These are phyloP conservation scores for Malurus elegans DNA, from an alignment of 2,113 vertebrate species.

Conservation along the genomic window DNA sequence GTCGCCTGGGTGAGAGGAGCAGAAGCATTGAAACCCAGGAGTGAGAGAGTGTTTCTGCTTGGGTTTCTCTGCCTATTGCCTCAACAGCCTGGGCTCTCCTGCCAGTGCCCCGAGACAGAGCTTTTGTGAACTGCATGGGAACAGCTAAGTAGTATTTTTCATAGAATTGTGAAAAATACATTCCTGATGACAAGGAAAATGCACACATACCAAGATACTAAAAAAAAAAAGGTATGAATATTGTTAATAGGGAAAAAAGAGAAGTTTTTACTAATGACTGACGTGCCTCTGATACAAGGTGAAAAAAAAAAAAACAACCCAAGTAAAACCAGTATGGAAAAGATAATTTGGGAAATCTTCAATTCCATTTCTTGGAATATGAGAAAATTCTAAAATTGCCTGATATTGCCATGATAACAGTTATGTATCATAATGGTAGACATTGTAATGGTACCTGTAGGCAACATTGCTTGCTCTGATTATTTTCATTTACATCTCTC, in stretches of 20 bases:
- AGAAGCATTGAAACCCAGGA: background rate
- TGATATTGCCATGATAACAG: background rate
- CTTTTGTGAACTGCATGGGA: background rate
- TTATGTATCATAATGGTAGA: background rate
- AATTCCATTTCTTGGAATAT: background rate
- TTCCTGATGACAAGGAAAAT: background rate
- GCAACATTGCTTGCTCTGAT: background rate
- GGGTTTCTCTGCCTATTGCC: background rate
- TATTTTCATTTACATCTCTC: background rate
- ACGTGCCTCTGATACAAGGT: background rate
- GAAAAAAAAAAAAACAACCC: background rate
- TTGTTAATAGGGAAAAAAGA: background rate
- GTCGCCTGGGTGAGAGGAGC: background rate
- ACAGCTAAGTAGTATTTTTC: background rate
- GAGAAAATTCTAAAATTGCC: background rate
- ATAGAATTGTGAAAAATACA: background rate
- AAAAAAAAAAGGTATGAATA: background rate
- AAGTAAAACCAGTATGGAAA: background rate
- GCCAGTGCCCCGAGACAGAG: background rate
- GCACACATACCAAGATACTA: background rate
- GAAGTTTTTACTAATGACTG: background rate
- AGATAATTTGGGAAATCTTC: background rate
- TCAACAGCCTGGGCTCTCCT: background rate
- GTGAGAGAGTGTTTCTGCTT: fast-evolving
- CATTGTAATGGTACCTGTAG: background rate